phyloP scores from a whole-genome alignment of 2,113 vertebrate genomes.

The Drymodes brunneopygia region DNA sequence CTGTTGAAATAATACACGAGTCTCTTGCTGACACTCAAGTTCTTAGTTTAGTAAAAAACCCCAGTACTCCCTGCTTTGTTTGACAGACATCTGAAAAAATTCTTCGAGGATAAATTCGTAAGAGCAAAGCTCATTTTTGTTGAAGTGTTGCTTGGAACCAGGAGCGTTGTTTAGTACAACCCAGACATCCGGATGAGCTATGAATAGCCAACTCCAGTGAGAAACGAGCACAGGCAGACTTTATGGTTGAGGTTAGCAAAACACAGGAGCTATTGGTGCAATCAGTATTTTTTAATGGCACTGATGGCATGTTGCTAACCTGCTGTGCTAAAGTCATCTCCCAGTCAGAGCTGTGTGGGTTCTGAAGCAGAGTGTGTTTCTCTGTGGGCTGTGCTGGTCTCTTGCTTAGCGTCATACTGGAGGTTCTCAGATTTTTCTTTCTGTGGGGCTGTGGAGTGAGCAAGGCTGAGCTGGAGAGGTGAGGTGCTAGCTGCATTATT shows the following conservation, averaged over 20 bases:
- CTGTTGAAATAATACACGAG: background rate
- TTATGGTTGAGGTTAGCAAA: background rate
- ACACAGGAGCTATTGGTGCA: fast-evolving
- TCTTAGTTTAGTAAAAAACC: background rate
- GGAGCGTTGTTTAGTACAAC: background rate
- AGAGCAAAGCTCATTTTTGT: background rate
- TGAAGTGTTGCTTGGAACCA: background rate
- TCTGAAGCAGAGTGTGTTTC: background rate
- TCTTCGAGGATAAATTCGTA: background rate
- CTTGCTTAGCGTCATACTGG: background rate
- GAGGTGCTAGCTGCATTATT: background rate
- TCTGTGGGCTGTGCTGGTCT: background rate
- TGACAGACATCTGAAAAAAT: background rate
- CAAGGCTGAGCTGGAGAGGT: background rate
- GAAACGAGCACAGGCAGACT: fast-evolving
- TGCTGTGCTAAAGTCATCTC: background rate
- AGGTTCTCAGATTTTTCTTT: background rate
- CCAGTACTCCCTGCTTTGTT: background rate
- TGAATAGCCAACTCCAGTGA: background rate
- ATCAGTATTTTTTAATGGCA: background rate
- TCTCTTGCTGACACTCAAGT: background rate
- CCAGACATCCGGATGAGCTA: background rate
- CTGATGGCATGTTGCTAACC: background rate
- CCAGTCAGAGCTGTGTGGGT: fast-evolving
- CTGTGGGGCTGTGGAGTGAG: background rate